Conservation (phyloP, 2,113 vertebrate genomes). For the Dasyornis broadbenti region DNA sequence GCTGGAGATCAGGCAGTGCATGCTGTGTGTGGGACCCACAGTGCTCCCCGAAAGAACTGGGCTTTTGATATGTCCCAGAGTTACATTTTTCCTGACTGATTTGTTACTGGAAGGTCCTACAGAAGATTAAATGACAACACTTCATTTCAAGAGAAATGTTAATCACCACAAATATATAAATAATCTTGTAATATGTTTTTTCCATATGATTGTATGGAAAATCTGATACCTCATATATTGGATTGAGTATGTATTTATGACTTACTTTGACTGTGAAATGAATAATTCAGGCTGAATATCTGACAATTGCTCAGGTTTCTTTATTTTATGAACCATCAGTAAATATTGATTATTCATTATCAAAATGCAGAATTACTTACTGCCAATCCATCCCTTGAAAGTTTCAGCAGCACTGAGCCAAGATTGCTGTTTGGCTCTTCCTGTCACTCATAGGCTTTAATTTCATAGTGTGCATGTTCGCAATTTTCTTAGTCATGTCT, state of each 20-base stretch:
- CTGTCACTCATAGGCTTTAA: background rate
- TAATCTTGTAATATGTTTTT: background rate
- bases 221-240: background rate
- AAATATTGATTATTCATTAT: background rate
- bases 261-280: background rate
- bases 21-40: too few species aligned
- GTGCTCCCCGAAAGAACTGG: fast-evolving
- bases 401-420: background rate
- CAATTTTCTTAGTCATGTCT: background rate
- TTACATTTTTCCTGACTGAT: background rate
- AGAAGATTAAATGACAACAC: background rate
- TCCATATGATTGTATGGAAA: background rate
- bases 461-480: background rate
- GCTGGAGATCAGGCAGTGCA: background rate
- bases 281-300: background rate
- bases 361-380: background rate
- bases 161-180: background rate
- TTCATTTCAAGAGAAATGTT: background rate
- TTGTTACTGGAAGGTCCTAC: background rate
- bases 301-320: background rate
- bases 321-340: background rate
- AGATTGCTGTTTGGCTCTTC: background rate
- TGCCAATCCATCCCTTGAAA: background rate
- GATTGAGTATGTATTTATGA: background rate
- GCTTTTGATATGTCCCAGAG: background rate